Evolutionary conservation across 2,113 vertebrate species (phyloP).

Genomic region (rat (Rattus norvegicus)): DNA sequence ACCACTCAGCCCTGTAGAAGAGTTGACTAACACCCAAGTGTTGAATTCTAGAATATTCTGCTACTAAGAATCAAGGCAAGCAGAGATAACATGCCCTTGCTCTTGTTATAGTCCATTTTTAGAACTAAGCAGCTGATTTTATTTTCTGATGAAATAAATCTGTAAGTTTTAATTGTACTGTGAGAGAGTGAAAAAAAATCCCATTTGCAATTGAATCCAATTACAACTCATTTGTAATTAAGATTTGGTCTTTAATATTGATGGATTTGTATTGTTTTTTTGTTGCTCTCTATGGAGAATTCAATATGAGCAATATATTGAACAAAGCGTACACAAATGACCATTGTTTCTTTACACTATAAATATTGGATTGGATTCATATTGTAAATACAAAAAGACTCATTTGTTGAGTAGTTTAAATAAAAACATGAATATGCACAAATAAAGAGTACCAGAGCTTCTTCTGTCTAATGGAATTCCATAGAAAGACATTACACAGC

Average conservation of each 20-base stretch:
- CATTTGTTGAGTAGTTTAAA: constrained; percentile 58
- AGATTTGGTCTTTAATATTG: constrained; percentile 80
- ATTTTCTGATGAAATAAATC: constrained; percentile 75
- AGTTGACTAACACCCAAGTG: constrained; percentile 46
- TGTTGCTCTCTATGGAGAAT: constrained; percentile 70
- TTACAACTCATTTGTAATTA: constrained; percentile 77
- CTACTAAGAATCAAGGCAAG: constrained; percentile 58
- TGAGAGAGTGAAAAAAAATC: constrained; percentile 33
- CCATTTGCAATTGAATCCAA: constrained; percentile 74
- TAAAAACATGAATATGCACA: constrained; percentile 46
- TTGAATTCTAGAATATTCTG: background rate
- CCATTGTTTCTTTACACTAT: constrained; percentile 18
- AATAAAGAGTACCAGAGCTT: constrained; percentile 21
- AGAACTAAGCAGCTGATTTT: constrained; percentile 76
- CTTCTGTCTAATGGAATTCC: constrained; percentile 32
- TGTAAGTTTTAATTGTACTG: constrained; percentile 76
- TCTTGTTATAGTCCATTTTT: constrained; percentile 74
- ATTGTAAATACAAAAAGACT: constrained; percentile 64
- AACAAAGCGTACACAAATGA: constrained; percentile 67
- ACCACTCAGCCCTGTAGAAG: constrained; percentile 64
- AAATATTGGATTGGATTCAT: constrained; percentile 54
- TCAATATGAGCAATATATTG: constrained; percentile 50
- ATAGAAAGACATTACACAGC: background rate
- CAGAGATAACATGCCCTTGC: constrained; percentile 63
- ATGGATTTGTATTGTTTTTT: constrained; percentile 73